Percentiles rank a stretch among this genome's conserved stretches.
Evolutionary conservation across 23 tunicate species (phyloP).

Genomic region (Halocynthia roretzi): DNA sequence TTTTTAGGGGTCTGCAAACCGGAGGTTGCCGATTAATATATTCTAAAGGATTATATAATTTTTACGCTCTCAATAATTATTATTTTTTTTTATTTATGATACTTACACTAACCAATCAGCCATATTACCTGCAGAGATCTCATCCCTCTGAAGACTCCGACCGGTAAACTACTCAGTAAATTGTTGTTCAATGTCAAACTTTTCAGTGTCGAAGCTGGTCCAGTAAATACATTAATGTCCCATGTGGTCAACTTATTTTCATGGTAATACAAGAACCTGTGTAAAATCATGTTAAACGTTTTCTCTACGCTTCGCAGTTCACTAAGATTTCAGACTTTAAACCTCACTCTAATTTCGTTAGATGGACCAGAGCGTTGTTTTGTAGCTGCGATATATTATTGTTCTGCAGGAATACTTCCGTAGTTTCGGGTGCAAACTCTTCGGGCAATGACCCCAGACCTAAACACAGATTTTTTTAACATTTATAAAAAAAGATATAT

Average conservation of each 20-base stretch:
- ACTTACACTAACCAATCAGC: too few relatives aligned
- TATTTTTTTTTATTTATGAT: too few relatives aligned
- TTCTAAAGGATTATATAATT: too few relatives aligned
- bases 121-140: slow-evolving; percentile 2
- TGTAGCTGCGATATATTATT: slow-evolving; percentile 2
- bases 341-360: slow-evolving; percentile 27
- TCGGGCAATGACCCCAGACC: slow-evolving; percentile 6
- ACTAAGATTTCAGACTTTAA: background rate
- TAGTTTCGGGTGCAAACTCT: slow-evolving; percentile 27
- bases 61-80: too few relatives aligned
- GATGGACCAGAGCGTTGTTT: slow-evolving; percentile 16
- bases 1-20: too few relatives aligned
- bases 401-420: slow-evolving; percentile 29
- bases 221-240: slow-evolving; percentile 11
- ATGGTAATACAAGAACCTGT: slow-evolving; percentile 21
- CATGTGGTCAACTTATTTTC: background rate
- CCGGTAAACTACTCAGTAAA: background rate
- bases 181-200: slow-evolving; percentile 11
- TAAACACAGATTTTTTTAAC: background rate
- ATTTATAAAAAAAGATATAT: background rate
- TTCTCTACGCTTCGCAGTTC: background rate
- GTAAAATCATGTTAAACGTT: background rate
- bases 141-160: slow-evolving; percentile 12
- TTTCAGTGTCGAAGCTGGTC: slow-evolving; percentile 2
- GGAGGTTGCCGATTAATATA: too few relatives aligned